These are phyloP conservation scores for Drosophila maculinotata DNA, from an alignment of 2,888 invertebrate genomes.

Conservation along the genomic window DNA sequence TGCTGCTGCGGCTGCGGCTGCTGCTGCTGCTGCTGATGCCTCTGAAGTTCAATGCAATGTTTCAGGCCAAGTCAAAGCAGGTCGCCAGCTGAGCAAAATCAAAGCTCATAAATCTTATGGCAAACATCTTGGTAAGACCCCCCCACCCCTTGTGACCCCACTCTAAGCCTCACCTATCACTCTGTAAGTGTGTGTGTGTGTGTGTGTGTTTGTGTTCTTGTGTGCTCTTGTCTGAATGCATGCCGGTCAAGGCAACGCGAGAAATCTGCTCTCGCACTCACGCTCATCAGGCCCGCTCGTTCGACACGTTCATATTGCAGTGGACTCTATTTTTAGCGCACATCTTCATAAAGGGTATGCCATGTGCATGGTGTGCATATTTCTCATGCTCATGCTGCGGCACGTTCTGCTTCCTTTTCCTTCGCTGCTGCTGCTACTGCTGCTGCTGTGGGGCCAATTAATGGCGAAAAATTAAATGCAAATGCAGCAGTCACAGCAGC, in stretches of 20 bases:
- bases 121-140: constrained; percentile 23
- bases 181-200: constrained; percentile 1
- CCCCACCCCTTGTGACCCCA: not conserved
- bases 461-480: constrained; percentile 52
- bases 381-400: constrained; percentile 35
- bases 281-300: constrained; percentile 19
- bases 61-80: constrained; percentile 55
- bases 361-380: constrained; percentile 25
- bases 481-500: constrained; percentile 22
- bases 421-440: constrained; percentile 8
- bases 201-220: constrained; percentile 6
- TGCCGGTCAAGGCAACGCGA: constrained; percentile 69
- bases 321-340: constrained; percentile 53
- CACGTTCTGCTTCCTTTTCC: constrained; percentile 26
- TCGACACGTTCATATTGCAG: constrained; percentile 49
- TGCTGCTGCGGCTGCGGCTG: constrained; percentile 3
- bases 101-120: constrained; percentile 54
- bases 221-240: constrained; percentile 32
- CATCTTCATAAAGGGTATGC: constrained; percentile 29
- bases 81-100: constrained; percentile 41
- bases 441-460: constrained; percentile 58
- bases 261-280: constrained; percentile 26
- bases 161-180: constrained; percentile 5
- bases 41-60: constrained; percentile 70
- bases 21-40: not conserved